These are phyloP conservation scores for Hemibates koningsi DNA, from an alignment of 2,113 vertebrate genomes.

Conservation along the genomic window DNA sequence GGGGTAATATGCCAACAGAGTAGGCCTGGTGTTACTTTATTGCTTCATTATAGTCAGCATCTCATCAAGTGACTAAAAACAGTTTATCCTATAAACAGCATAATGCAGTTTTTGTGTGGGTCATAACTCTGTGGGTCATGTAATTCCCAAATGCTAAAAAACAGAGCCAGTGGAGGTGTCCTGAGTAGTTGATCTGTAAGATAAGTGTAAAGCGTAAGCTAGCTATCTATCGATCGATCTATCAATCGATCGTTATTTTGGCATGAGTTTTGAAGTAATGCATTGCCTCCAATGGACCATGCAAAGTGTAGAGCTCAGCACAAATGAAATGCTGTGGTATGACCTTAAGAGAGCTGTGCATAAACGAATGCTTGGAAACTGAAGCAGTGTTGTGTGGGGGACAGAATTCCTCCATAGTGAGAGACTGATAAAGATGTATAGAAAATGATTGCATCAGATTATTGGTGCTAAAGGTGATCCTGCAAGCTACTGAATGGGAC, in stretches of 20 bases:
- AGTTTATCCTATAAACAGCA: neutral
- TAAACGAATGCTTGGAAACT: neutral
- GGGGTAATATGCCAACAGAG: slow-evolving; percentile 70
- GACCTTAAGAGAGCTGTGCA: neutral
- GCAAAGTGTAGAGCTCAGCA: neutral
- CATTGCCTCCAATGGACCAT: neutral
- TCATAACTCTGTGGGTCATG: neutral
- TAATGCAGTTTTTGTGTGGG: neutral
- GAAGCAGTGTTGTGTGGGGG: neutral
- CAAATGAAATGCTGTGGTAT: neutral
- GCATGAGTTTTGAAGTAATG: neutral
- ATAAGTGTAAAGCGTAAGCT: neutral
- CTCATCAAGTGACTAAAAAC: neutral
- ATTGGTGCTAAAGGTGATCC: neutral
- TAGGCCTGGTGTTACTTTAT: neutral
- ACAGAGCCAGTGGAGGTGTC: neutral
- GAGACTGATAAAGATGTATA: neutral
- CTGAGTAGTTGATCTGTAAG: neutral
- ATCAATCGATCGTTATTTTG: neutral
- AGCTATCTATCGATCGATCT: neutral
- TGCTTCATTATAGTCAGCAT: neutral
- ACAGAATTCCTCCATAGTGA: neutral
- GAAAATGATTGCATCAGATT: neutral
- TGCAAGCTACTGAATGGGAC: neutral
- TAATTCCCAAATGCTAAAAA: neutral